Conservation (phyloP, 1,140 invertebrate species). For the Leptinotarsa defecta region DNA sequence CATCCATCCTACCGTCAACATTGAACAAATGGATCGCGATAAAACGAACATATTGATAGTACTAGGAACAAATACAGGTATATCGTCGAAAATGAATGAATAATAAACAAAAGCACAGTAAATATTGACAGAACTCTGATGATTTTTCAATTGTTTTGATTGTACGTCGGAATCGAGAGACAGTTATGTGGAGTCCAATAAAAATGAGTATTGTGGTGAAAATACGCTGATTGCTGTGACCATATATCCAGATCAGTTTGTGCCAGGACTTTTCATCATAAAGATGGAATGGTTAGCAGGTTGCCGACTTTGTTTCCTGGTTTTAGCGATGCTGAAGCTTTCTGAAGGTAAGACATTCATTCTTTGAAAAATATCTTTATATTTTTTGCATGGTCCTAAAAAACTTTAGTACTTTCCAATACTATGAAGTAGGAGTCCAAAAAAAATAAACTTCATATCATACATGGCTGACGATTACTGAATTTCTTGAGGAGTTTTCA, state of each 20-base stretch:
- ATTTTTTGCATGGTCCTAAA: too few relatives aligned
- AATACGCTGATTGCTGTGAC: neutral
- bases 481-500: too few relatives aligned
- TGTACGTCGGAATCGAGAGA: neutral
- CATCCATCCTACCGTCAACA: neutral
- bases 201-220: neutral
- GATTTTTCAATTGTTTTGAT: conserved; percentile 6
- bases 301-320: neutral
- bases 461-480: too few relatives aligned
- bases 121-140: conserved; percentile 1
- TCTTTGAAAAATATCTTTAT: neutral
- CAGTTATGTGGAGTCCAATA: neutral
- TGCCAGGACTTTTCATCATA: neutral
- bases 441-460: too few relatives aligned
- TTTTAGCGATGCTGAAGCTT: neutral
- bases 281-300: conserved; percentile 4
- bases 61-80: neutral
- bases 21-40: neutral
- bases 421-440: too few relatives aligned
- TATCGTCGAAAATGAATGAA: neutral
- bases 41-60: neutral
- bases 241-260: neutral
- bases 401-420: too few relatives aligned
- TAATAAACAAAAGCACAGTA: conserved; percentile 3
- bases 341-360: conserved; percentile 4